These are phyloP conservation scores for Agrilus cyanescens DNA, from an alignment of 2,888 invertebrate genomes.

Conservation along the genomic window DNA sequence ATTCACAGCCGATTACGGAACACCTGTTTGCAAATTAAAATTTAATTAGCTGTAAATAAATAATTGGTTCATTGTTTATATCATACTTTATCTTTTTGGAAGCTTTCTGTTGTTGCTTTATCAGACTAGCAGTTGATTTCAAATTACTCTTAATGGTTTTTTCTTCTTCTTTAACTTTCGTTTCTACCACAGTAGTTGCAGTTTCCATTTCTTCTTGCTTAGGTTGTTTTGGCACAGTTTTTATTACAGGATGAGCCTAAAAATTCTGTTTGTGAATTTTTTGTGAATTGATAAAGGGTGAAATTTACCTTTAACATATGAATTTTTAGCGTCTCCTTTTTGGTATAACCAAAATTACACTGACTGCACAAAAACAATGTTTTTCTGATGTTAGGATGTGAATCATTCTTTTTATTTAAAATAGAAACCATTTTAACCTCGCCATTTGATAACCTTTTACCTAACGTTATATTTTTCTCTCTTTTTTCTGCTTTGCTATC, in stretches of 20 bases:
- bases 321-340: constrained; percentile 36
- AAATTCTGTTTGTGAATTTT: too few species aligned
- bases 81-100: constrained; percentile 24
- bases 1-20: constrained; percentile 40
- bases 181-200: too few species aligned
- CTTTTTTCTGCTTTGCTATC: neutral
- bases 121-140: constrained; percentile 6
- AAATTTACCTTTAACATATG: constrained; percentile 39
- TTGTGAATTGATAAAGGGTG: too few species aligned
- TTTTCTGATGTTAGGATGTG: constrained; percentile 16
- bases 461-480: neutral
- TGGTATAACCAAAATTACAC: constrained; percentile 37
- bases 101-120: constrained; percentile 21
- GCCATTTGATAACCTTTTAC: constrained; percentile 1
- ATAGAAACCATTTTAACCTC: constrained; percentile 19
- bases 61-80: neutral
- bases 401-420: constrained; percentile 16
- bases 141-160: constrained; percentile 10
- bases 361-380: constrained; percentile 39
- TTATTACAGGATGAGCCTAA: constrained; percentile 17
- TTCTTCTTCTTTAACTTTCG: constrained; percentile 1
- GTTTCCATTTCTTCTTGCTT: constrained; percentile 5
- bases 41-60: constrained; percentile 1
- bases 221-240: constrained; percentile 7
- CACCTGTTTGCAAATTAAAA: constrained; percentile 33